phyloP scores from a whole-genome alignment of 2,113 vertebrate species.

The Bagarius yarrelli region DNA sequence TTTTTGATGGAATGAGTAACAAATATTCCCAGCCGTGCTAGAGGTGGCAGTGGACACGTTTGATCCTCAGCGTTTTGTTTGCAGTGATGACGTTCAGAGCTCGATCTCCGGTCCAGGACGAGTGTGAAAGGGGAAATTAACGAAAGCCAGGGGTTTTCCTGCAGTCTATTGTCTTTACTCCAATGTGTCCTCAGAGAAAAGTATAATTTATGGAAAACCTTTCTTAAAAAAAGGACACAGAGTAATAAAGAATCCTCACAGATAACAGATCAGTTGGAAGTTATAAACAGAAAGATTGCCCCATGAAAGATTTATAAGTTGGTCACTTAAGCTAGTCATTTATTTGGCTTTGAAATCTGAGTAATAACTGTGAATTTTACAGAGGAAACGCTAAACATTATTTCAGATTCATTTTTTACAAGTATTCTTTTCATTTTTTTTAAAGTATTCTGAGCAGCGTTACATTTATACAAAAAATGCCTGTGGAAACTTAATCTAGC shows the following conservation, averaged over 20 bases:
- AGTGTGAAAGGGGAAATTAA: conserved; percentile 66
- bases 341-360: not conserved
- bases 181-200: conserved; percentile 63
- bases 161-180: conserved; percentile 67
- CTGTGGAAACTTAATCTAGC: too few relatives aligned
- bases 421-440: too few relatives aligned
- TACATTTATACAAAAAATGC: too few relatives aligned
- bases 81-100: conserved; percentile 61
- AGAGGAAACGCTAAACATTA: not conserved
- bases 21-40: conserved; percentile 62
- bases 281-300: conserved; percentile 68
- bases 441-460: too few relatives aligned
- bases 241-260: conserved; percentile 37
- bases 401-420: not conserved
- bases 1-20: conserved; percentile 65
- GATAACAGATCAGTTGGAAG: conserved; percentile 42
- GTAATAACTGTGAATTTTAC: not conserved
- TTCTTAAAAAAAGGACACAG: conserved; percentile 58
- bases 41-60: conserved; percentile 34
- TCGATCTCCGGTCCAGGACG: conserved; percentile 50
- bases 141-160: conserved; percentile 65
- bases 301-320: not conserved
- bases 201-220: conserved; percentile 60
- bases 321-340: not conserved
- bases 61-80: conserved; percentile 54